A percentile compares a stretch with the other conserved stretches of the same genome.
These are phyloP conservation scores for Anas flavirostris DNA, from an alignment of 2,797 vertebrate species.

Conservation along the genomic window DNA sequence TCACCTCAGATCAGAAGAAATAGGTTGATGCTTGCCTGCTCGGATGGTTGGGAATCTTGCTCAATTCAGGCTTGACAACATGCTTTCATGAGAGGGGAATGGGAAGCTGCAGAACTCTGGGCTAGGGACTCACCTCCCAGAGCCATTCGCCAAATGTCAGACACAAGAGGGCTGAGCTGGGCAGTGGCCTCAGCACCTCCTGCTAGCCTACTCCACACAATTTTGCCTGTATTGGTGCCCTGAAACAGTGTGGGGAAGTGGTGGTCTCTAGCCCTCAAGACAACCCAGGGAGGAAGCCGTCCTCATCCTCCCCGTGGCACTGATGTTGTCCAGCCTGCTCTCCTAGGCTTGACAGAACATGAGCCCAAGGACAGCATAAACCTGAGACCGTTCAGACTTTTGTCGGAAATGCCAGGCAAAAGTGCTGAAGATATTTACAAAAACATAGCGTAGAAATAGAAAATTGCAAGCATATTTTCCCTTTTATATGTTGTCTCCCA, in stretches of 20 bases:
- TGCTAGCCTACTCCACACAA: no score
- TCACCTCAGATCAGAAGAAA: not conserved
- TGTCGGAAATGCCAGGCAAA: not conserved
- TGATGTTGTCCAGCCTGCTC: not conserved
- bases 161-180: not conserved
- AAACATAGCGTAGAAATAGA: not conserved
- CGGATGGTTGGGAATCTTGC: not conserved
- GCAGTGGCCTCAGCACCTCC: no score
- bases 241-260: not conserved
- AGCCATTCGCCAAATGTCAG: rapidly evolving
- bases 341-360: not conserved
- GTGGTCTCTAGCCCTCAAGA: not conserved
- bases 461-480: slow-evolving; percentile 36
- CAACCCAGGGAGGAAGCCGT: not conserved
- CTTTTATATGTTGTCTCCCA: slow-evolving; percentile 54
- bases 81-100: rapidly evolving
- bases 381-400: not conserved
- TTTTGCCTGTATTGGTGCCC: no score
- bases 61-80: not conserved
- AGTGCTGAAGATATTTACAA: not conserved
- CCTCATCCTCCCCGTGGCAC: rapidly evolving
- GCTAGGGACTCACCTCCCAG: not conserved
- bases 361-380: not conserved
- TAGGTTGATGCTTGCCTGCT: not conserved
- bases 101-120: not conserved